Conservation (phyloP, 2,888 invertebrate species). For the Pimpla rufipes region DNA sequence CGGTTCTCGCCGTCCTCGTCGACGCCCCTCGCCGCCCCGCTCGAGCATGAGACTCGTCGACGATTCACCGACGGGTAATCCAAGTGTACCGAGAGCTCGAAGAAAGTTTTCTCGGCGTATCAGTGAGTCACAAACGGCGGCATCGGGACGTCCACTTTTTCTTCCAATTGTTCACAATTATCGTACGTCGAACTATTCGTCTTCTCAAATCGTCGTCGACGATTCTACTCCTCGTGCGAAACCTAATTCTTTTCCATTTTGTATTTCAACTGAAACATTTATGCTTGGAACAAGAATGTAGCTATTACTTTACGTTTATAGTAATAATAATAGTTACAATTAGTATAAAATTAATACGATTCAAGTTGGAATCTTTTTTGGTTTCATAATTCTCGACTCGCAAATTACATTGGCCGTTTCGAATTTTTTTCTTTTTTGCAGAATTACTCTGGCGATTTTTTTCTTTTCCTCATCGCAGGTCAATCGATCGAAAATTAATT, state of each 20-base stretch:
- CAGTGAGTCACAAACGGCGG: constrained; percentile 4
- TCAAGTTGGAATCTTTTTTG: no score
- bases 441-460: no score
- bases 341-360: no score
- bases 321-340: no score
- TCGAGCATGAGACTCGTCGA: constrained; percentile 22
- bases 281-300: no score
- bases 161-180: constrained; percentile 11
- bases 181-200: not conserved
- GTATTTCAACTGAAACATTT: no score
- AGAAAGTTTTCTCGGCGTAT: constrained; percentile 15
- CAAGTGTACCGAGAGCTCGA: constrained; percentile 24
- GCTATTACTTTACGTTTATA: no score
- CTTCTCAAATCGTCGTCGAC: not conserved
- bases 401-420: no score
- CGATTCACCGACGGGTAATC: constrained; percentile 35
- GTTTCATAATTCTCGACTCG: no score
- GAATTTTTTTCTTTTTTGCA: not conserved
- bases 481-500: not conserved
- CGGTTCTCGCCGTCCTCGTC: constrained; percentile 60
- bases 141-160: constrained; percentile 1
- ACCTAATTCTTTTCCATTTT: no score
- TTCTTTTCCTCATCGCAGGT: not conserved
- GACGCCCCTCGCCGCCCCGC: not conserved
- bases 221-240: not conserved